Conservation (phyloP, 2,888 invertebrate species). For the Parasteatoda lunata region DNA sequence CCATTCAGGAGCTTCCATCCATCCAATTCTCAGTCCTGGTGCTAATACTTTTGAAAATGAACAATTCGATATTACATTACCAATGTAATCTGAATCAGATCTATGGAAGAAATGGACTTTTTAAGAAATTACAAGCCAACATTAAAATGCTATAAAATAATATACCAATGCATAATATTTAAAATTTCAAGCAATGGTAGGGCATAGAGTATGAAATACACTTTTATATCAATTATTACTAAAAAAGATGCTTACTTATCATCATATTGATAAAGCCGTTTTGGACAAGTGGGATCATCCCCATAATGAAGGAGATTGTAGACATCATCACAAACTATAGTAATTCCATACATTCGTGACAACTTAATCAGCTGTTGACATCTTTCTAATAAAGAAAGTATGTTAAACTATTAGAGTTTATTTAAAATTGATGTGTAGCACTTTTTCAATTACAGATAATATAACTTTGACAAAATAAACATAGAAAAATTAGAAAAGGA, state of each 20-base stretch:
- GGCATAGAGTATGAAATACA: not conserved
- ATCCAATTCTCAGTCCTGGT: conserved; percentile 80
- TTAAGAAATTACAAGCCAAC: not conserved
- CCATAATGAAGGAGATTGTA: conserved; percentile 79
- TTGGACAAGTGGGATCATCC: conserved; percentile 74
- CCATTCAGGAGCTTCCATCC: conserved; percentile 78
- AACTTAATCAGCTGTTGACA: conserved; percentile 72
- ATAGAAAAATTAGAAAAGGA: too few relatives aligned
- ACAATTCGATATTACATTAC: conserved; percentile 80
- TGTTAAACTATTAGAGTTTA: too few relatives aligned
- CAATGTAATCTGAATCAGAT: conserved; percentile 73
- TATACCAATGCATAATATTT: not conserved
- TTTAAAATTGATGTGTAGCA: too few relatives aligned
- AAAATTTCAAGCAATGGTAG: not conserved
- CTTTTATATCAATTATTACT: not conserved
- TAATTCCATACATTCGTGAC: conserved; percentile 73
- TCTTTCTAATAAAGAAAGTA: conserved; percentile 70
- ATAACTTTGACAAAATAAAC: too few relatives aligned
- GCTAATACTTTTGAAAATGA: conserved; percentile 81
- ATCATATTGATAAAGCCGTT: conserved; percentile 78
- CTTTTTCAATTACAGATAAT: too few relatives aligned
- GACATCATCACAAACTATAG: conserved; percentile 80
- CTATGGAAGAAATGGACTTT: conserved; percentile 70
- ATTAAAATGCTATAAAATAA: not conserved
- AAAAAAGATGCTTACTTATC: conserved; percentile 71